Percentiles rank a stretch among this genome's conserved stretches.
Evolutionary conservation across 2,888 invertebrate species (phyloP).

Genomic region (Bombylius discolor): DNA sequence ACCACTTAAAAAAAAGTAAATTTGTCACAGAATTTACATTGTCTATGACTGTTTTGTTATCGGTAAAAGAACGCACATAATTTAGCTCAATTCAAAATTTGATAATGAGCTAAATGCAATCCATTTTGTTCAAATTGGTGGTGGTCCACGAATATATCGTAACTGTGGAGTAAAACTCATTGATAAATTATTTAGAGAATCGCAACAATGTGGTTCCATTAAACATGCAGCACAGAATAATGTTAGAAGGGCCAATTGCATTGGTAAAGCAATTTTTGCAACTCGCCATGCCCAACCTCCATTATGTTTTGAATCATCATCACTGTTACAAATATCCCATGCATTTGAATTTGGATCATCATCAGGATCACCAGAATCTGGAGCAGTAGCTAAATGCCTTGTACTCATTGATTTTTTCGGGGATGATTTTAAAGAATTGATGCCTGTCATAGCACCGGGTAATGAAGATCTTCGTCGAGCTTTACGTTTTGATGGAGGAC

Average conservation of each 20-base stretch:
- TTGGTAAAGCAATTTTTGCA: constrained; percentile 53
- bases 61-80: not conserved
- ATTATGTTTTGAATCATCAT: constrained; percentile 16
- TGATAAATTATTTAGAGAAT: constrained; percentile 57
- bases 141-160: constrained; percentile 61
- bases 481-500: constrained; percentile 16
- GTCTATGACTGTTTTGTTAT: not conserved
- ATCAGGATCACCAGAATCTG: constrained; percentile 20
- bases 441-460: not conserved
- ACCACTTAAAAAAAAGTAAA: not conserved
- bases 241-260: constrained; percentile 55
- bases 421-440: not conserved
- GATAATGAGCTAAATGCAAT: not conserved
- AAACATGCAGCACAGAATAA: constrained; percentile 57
- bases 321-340: constrained; percentile 17
- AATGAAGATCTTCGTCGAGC: constrained; percentile 15
- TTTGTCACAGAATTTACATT: not conserved
- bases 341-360: constrained; percentile 18
- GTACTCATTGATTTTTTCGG: not conserved
- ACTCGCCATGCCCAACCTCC: constrained; percentile 51
- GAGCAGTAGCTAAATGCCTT: not conserved
- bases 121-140: constrained; percentile 47
- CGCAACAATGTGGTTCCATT: constrained; percentile 61
- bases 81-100: not conserved
- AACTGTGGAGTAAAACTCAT: constrained; percentile 60